These are phyloP conservation scores for Ophioninae sp. DNA, from an alignment of 2,888 invertebrate species.

Conservation along the genomic window DNA sequence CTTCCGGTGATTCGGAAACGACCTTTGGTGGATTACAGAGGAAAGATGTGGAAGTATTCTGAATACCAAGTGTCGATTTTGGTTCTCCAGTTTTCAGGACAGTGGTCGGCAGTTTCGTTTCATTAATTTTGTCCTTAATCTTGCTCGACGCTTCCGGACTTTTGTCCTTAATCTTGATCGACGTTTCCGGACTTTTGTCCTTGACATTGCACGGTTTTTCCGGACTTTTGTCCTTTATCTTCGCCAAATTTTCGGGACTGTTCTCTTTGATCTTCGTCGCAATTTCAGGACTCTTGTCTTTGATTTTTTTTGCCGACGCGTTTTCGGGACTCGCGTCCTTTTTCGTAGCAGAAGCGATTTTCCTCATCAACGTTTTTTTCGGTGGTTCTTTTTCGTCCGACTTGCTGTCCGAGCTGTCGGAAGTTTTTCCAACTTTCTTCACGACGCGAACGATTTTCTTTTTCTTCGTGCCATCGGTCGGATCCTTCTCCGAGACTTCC, in stretches of 20 bases:
- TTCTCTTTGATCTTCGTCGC: constrained; percentile 53
- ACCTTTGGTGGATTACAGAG: constrained; percentile 4
- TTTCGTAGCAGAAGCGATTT: constrained; percentile 53
- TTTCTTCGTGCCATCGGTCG: constrained; percentile 71
- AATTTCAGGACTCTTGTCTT: constrained; percentile 61
- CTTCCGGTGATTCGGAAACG: constrained; percentile 2
- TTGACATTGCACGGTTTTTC: constrained; percentile 44
- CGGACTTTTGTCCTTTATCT: constrained; percentile 38
- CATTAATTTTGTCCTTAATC: constrained; percentile 35
- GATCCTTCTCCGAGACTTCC: constrained; percentile 66
- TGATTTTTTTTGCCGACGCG: constrained; percentile 9
- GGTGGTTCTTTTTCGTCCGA: constrained; percentile 69
- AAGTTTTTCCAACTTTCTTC: constrained; percentile 75
- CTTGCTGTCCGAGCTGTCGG: constrained; percentile 71
- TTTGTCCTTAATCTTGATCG: constrained; percentile 25
- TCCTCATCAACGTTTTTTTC: constrained; percentile 64
- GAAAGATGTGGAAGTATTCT: neutral
- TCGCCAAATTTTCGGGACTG: constrained; percentile 44
- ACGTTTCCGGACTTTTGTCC: constrained; percentile 18
- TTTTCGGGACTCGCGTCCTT: constrained; percentile 61
- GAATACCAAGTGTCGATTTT: neutral
- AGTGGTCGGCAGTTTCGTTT: neutral
- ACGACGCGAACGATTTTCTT: constrained; percentile 74
- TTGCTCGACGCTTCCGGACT: neutral
- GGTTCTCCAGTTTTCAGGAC: neutral